Evolutionary conservation across 1,140 invertebrate genomes (phyloP), one percentile per base, ranked within the genome.

Genomic region (Watersipora subatra): DNA sequence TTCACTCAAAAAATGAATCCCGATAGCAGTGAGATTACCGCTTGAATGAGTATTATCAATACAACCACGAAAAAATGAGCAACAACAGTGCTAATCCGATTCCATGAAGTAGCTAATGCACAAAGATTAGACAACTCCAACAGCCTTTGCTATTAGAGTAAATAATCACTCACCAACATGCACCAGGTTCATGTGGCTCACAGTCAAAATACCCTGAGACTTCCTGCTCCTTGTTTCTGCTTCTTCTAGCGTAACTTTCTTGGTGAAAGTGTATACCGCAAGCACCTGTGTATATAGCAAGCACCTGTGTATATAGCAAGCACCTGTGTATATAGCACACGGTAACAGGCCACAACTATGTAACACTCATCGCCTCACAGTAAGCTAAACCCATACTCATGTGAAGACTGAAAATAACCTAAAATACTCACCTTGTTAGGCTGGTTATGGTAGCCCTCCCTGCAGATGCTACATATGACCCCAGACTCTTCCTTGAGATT

Each of bases 111-210:
- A n/a, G n/a, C n/a, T n/a, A n/a, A n/a, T n/a, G n/a, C n/a, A n/a
- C n/a, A n/a, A n/a, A n/a, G n/a, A n/a, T n/a, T n/a, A n/a, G n/a
- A n/a, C n/a, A n/a, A n/a, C n/a, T n/a, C n/a, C n/a, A n/a, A n/a
- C n/a, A n/a, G n/a, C n/a, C n/a, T n/a, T n/a, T n/a, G n/a, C n/a
- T n/a, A n/a, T n/a, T n/a, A n/a, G n/a, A n/a, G n/a, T n/a, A n/a
- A n/a, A n/a, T n/a, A n/a, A n/a, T n/a, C 7, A 46, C 34, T n/a
- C 7, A 76, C 98, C 93, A 15, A 97, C 88, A 80, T 99, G 95
- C 1, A 99, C 92, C 15, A 97, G 88, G 81, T 98, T 98, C 81
- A 97, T 97, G 83, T 98, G 94, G 1, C 92, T 94, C 1, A 99
- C 94, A 0, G 94, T 97, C 12, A 87, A 89, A 77, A 95, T 97